These are phyloP conservation scores for Lutjanus argentimaculatus DNA, from an alignment of 2,797 vertebrate genomes.

Conservation along the genomic window DNA sequence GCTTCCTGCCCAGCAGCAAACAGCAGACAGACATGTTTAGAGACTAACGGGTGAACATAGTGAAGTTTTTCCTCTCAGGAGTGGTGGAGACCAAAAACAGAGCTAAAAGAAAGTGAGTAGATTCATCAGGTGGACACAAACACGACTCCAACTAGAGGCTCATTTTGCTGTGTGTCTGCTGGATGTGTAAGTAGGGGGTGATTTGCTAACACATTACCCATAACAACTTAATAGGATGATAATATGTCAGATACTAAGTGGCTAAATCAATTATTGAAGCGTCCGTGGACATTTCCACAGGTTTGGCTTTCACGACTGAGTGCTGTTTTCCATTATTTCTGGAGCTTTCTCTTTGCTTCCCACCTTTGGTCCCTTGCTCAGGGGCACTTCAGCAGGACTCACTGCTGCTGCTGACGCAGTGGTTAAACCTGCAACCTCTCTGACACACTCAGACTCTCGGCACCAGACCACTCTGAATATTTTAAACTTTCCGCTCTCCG, in stretches of 20 bases:
- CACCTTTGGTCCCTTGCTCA: background rate
- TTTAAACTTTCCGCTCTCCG: constrained; percentile 40
- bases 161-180: background rate
- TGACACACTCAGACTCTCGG: constrained; percentile 6
- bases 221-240: background rate
- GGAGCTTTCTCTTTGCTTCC: background rate
- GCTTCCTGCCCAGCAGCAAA: no score
- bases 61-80: no score
- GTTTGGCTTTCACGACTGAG: no score
- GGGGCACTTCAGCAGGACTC: constrained; percentile 3
- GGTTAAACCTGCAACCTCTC: constrained; percentile 39
- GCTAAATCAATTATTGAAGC: background rate
- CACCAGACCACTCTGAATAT: constrained; percentile 51
- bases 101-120: no score
- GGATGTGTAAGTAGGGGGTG: no score
- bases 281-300: background rate
- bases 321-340: background rate
- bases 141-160: background rate
- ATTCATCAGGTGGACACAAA: no score
- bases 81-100: no score
- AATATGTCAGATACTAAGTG: background rate
- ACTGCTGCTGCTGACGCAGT: background rate
- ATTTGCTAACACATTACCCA: background rate
- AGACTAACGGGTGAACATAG: no score
- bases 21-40: no score